These are phyloP conservation scores for Tholera decimalis DNA, from an alignment of 2,888 invertebrate genomes.

Conservation along the genomic window DNA sequence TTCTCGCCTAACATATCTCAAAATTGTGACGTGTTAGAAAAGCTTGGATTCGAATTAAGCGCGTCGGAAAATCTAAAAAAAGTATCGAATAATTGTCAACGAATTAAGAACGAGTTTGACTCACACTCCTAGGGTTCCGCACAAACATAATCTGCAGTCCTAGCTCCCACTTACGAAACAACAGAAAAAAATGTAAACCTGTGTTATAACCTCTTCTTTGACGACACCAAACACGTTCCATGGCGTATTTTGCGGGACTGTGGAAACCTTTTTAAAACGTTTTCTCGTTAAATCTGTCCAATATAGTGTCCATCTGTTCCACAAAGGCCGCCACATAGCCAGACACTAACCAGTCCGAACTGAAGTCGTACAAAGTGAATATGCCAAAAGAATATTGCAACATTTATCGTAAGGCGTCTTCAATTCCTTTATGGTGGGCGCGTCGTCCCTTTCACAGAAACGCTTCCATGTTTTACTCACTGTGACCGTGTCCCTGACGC, in stretches of 20 bases:
- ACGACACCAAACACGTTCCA: background rate
- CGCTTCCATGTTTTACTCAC: slow-evolving; percentile 34
- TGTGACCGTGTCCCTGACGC: slow-evolving; percentile 29
- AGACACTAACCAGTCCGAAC: background rate
- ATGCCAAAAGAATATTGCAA: slow-evolving; percentile 1
- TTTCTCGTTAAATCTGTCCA: background rate
- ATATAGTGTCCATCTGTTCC: too few species aligned
- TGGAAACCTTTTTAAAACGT: background rate
- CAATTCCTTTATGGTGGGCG: slow-evolving; percentile 18
- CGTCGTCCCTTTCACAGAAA: background rate
- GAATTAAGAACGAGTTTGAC: too few species aligned
- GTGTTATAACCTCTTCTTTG: background rate
- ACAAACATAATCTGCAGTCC: too few species aligned
- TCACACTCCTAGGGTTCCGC: too few species aligned
- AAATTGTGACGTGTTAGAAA: too few species aligned
- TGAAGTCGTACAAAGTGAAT: background rate
- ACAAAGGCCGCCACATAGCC: background rate
- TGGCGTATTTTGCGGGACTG: background rate
- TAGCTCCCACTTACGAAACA: too few species aligned
- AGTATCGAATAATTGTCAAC: too few species aligned
- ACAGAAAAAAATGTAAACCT: too few species aligned
- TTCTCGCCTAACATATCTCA: too few species aligned
- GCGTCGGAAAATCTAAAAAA: too few species aligned
- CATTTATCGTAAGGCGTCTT: slow-evolving; percentile 8
- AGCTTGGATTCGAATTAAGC: too few species aligned